phyloP scores from a whole-genome alignment of 1,140 invertebrate species.

The Forficula auricularia region DNA sequence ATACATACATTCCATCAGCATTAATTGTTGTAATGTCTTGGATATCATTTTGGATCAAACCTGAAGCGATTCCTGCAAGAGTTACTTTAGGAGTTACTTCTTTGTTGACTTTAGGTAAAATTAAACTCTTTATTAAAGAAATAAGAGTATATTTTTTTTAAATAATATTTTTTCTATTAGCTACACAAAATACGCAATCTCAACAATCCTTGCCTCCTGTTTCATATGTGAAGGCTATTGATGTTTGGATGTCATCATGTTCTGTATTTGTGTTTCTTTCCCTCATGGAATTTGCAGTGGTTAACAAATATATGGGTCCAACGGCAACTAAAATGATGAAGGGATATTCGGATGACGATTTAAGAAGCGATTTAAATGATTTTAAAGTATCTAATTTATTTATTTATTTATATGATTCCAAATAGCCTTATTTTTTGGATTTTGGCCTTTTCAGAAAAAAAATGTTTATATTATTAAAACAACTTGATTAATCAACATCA shows the following conservation, averaged over 20 bases:
- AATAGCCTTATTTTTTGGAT: constrained; percentile 9
- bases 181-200: constrained; percentile 77
- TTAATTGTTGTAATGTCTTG: constrained; percentile 83
- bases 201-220: constrained; percentile 78
- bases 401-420: background rate
- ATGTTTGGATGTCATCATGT: constrained; percentile 86
- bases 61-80: constrained; percentile 68
- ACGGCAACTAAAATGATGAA: constrained; percentile 76
- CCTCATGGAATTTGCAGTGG: constrained; percentile 79
- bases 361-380: constrained; percentile 50
- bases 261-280: constrained; percentile 85
- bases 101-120: constrained; percentile 54
- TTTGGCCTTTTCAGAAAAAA: background rate
- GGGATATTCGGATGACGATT: constrained; percentile 72
- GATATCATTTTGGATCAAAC: constrained; percentile 88
- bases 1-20: constrained; percentile 78
- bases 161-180: constrained; percentile 26
- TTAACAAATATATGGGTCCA: constrained; percentile 81
- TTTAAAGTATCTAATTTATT: constrained; percentile 41
- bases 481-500: too few relatives aligned
- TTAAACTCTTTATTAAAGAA: too few relatives aligned
- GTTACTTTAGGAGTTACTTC: constrained; percentile 69
- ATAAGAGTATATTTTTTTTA: background rate
- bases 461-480: too few relatives aligned
- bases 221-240: constrained; percentile 80